A percentile compares a stretch with the other conserved stretches of the same genome.
phyloP scores from a whole-genome alignment of 2,888 invertebrate genomes.

The Hipparchia semele region DNA sequence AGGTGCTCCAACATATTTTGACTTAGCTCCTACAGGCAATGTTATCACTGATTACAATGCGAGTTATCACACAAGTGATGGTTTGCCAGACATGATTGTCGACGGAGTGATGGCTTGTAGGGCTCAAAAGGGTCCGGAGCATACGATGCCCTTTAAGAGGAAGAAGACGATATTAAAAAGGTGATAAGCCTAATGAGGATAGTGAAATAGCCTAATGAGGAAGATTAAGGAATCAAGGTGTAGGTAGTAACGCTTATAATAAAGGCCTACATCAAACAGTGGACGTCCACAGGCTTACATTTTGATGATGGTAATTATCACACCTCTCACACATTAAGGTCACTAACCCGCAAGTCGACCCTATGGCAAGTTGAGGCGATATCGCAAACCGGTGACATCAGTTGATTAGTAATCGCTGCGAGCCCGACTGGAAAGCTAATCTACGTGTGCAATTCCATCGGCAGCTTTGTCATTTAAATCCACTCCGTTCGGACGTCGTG shows the following conservation, averaged over 20 bases:
- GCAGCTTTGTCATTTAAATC: conserved; percentile 35
- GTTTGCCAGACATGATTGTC: neutral
- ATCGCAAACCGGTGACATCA: conserved; percentile 27
- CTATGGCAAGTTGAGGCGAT: neutral
- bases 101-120: no score
- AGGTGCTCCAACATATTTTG: neutral
- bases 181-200: neutral
- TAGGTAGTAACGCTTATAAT: neutral
- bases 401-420: conserved; percentile 33
- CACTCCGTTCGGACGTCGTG: conserved; percentile 13
- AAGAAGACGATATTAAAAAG: neutral
- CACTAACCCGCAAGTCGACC: neutral
- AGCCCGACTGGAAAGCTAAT: conserved; percentile 28
- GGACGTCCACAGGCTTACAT: neutral
- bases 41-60: neutral
- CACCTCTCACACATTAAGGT: neutral
- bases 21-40: neutral
- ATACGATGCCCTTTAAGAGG: no score
- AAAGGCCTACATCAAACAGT: neutral
- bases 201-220: neutral
- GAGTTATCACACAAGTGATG: no score
- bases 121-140: no score
- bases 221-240: neutral
- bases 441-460: conserved; percentile 26
- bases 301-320: neutral